Percentiles rank a stretch among this genome's conserved stretches.
phyloP scores from a whole-genome alignment of 2,113 vertebrate genomes.

The Tor tambroides region DNA sequence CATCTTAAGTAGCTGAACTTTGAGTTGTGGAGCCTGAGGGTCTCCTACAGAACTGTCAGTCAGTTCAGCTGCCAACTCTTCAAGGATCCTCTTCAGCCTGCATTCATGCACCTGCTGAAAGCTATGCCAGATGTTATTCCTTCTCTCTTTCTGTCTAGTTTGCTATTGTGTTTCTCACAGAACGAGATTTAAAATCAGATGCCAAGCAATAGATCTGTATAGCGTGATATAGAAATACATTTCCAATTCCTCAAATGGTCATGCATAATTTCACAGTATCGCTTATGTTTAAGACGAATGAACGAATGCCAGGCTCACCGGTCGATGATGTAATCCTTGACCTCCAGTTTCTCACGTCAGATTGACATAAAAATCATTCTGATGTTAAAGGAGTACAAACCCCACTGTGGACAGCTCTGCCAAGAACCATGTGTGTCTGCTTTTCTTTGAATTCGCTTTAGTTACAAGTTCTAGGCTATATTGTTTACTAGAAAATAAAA shows the following conservation, averaged over 20 bases:
- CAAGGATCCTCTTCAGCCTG: neutral
- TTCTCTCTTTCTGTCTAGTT: neutral
- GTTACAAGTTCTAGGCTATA: neutral
- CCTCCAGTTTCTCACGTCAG: neutral
- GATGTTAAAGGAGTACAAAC: neutral
- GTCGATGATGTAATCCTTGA: slow-evolving; percentile 20
- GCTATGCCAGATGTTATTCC: neutral
- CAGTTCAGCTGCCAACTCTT: neutral
- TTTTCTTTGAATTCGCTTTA: neutral
- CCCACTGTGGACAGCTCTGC: neutral
- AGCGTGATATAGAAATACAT: neutral
- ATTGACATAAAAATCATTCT: slow-evolving; percentile 18
- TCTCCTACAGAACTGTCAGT: slow-evolving; percentile 16
- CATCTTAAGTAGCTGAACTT: neutral
- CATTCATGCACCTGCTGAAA: neutral
- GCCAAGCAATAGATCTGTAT: neutral
- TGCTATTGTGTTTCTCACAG: neutral
- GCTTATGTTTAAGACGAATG: neutral
- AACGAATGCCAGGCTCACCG: neutral
- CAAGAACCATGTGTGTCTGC: neutral
- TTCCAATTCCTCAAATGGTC: neutral
- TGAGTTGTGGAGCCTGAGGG: neutral
- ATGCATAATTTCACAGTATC: neutral
- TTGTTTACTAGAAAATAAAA: neutral
- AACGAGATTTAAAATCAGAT: neutral